Percentiles rank a stretch among this genome's conserved stretches.
phyloP scores from a whole-genome alignment of 2,888 invertebrate species.

The Parthenolecanium corni region DNA sequence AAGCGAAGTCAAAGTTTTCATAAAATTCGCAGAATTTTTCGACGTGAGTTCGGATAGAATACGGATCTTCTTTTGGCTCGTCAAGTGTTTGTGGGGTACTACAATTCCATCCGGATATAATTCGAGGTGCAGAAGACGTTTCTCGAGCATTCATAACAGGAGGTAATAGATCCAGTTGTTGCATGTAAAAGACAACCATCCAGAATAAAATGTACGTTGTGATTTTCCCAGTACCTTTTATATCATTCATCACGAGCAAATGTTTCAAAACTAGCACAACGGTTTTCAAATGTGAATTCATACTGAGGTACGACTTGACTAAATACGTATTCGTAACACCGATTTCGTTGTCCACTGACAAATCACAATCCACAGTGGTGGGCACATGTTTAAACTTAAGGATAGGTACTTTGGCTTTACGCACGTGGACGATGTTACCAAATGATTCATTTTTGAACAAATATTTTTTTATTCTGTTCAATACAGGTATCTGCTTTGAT shows the following conservation, averaged over 20 bases:
- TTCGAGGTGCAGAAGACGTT: not conserved
- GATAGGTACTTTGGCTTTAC: not conserved
- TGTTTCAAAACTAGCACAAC: not conserved
- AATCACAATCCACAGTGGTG: not conserved
- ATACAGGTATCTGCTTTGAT: too few species aligned
- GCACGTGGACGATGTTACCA: not conserved
- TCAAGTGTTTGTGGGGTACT: not conserved
- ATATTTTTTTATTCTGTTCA: not conserved
- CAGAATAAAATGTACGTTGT: constrained; percentile 5
- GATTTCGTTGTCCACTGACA: not conserved
- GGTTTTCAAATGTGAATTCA: not conserved
- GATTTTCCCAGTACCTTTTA: not conserved
- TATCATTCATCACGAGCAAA: not conserved
- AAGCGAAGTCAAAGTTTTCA: not conserved
- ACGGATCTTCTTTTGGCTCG: not conserved
- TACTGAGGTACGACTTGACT: not conserved
- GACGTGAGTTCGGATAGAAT: not conserved
- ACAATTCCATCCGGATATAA: constrained; percentile 9
- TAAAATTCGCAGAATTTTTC: constrained; percentile 8
- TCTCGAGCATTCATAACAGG: constrained; percentile 8
- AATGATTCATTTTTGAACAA: not conserved
- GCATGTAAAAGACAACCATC: constrained; percentile 16
- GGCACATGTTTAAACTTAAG: not conserved
- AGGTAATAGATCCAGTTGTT: constrained; percentile 10
- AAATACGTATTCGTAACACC: not conserved